These are phyloP conservation scores for Brenthis hecate DNA, from an alignment of 2,888 invertebrate genomes.

Conservation along the genomic window DNA sequence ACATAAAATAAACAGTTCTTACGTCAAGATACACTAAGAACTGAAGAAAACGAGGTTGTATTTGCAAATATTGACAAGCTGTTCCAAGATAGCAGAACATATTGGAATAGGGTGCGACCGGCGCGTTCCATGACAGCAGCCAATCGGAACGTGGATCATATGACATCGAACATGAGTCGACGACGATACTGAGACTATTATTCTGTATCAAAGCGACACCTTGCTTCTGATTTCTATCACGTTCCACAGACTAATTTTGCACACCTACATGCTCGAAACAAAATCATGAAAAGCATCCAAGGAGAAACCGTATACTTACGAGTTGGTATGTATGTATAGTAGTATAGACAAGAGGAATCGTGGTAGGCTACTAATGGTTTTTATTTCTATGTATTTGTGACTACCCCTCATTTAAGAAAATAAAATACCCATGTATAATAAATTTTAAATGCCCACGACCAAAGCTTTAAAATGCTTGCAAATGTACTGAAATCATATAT, in stretches of 20 bases:
- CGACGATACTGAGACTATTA: conserved; percentile 50
- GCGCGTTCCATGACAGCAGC: conserved; percentile 48
- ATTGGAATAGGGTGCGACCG: conserved; percentile 35
- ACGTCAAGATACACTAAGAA: conserved; percentile 23
- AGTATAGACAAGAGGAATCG: no score
- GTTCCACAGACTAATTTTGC: conserved; percentile 14
- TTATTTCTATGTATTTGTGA: no score
- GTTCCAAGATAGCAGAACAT: conserved; percentile 21
- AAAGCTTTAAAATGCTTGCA: no score
- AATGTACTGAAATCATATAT: no score
- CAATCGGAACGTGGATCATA: conserved; percentile 56
- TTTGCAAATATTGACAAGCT: conserved; percentile 26
- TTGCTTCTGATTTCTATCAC: conserved; percentile 23
- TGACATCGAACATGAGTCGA: conserved; percentile 60
- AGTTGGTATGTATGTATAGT: no score
- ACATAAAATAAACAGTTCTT: conserved; percentile 28
- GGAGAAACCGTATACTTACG: no score
- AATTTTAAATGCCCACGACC: no score
- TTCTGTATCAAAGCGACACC: conserved; percentile 27
- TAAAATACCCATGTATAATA: no score
- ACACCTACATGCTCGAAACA: neutral
- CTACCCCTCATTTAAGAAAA: no score
- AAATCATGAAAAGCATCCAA: no score
- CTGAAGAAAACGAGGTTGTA: conserved; percentile 21
- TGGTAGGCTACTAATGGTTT: no score